Evolutionary conservation across 2,113 vertebrate genomes (phyloP).

Genomic region (Columba livia): DNA sequence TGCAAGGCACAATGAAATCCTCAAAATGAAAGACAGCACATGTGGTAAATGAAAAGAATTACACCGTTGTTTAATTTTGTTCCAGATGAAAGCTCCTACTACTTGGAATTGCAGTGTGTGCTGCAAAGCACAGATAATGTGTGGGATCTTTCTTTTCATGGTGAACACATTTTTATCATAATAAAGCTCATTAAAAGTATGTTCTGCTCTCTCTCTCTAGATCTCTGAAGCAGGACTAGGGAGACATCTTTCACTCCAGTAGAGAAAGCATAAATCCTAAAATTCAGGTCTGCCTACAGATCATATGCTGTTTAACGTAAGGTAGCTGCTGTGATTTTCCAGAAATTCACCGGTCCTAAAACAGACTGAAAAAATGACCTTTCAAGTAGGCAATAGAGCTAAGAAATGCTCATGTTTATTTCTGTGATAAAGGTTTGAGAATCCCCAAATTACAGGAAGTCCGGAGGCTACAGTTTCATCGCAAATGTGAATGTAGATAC

Average conservation of each 20-base stretch:
- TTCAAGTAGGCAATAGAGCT: background rate
- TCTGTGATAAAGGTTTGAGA: background rate
- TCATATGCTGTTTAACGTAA: background rate
- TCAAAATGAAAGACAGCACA: background rate
- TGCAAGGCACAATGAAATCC: conserved; percentile 19
- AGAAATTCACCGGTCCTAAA: background rate
- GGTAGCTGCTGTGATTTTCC: background rate
- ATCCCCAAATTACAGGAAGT: background rate
- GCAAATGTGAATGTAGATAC: background rate
- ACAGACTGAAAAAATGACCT: background rate
- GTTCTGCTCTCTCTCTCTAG: background rate
- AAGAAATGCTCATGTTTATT: background rate
- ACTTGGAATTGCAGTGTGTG: background rate
- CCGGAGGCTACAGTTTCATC: background rate
- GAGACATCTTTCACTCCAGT: background rate
- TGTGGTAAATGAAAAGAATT: conserved; percentile 1
- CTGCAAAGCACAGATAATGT: background rate
- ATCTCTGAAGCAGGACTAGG: background rate
- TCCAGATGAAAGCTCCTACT: background rate
- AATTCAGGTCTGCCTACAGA: background rate
- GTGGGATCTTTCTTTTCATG: background rate
- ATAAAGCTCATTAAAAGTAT: background rate
- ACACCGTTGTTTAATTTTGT: background rate
- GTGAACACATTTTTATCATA: background rate
- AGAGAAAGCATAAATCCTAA: background rate